A percentile compares a stretch with the other conserved stretches of the same genome.
These are phyloP conservation scores for Sardinella longiceps DNA, from an alignment of 2,797 vertebrate genomes.

Conservation along the genomic window DNA sequence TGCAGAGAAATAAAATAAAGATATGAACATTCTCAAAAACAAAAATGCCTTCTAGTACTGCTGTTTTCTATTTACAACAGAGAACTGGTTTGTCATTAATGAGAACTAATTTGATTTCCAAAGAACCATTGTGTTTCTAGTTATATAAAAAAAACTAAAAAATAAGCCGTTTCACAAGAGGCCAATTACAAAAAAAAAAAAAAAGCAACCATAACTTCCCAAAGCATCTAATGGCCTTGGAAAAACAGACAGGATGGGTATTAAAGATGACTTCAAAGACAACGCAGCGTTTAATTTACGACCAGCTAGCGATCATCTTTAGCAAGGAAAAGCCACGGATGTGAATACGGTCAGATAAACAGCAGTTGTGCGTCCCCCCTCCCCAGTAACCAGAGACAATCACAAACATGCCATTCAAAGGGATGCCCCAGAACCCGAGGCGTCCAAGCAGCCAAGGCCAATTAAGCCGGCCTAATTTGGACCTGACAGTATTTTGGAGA, in stretches of 20 bases:
- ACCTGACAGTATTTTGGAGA: not conserved
- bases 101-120: slow-evolving; percentile 55
- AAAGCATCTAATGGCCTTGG: slow-evolving; percentile 47
- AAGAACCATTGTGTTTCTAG: slow-evolving; percentile 54
- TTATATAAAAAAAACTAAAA: slow-evolving; percentile 21
- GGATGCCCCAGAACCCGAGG: not conserved
- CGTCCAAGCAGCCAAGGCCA: not conserved
- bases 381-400: not conserved
- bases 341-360: not conserved
- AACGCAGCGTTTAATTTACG: not conserved
- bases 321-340: not conserved
- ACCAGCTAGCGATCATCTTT: not conserved
- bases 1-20: not conserved
- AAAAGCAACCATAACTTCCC: slow-evolving; percentile 51
- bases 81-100: slow-evolving; percentile 54
- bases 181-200: slow-evolving; percentile 54
- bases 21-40: not conserved
- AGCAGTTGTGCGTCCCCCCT: not conserved
- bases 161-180: slow-evolving; percentile 57
- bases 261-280: slow-evolving; percentile 21
- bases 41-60: not conserved
- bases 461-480: slow-evolving; percentile 13
- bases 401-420: slow-evolving; percentile 7
- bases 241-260: slow-evolving; percentile 1
- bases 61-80: slow-evolving; percentile 31